phyloP scores from a whole-genome alignment of 2,888 invertebrate species.

The Pediacus dermestoides region DNA sequence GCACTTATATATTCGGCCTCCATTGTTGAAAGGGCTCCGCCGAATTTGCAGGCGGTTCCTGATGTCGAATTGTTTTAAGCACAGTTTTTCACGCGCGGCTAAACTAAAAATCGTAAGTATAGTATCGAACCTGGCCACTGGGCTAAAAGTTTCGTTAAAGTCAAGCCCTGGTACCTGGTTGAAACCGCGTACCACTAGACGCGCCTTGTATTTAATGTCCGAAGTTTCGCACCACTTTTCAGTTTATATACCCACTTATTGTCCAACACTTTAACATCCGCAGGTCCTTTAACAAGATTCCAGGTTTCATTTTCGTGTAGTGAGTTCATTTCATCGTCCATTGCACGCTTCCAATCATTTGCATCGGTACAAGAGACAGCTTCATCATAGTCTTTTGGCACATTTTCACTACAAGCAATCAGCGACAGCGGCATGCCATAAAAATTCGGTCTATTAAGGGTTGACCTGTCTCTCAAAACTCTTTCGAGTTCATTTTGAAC shows the following conservation, averaged over 20 bases:
- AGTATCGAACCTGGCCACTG: constrained; percentile 1
- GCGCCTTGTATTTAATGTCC: too few species aligned
- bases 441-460: too few species aligned
- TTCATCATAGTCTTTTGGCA: not conserved
- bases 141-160: not conserved
- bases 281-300: not conserved
- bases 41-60: too few species aligned
- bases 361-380: not conserved
- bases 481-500: too few species aligned
- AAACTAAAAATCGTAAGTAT: constrained; percentile 29
- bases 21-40: constrained; percentile 12
- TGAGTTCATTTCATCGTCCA: not conserved
- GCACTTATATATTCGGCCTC: constrained; percentile 14
- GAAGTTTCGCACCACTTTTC: too few species aligned
- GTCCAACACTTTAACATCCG: constrained; percentile 2
- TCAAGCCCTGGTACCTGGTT: not conserved
- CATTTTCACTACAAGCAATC: not conserved
- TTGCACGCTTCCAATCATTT: not conserved
- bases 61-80: too few species aligned
- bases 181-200: too few species aligned
- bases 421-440: too few species aligned
- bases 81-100: too few species aligned
- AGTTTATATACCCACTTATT: constrained; percentile 1
- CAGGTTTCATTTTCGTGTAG: not conserved
- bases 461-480: too few species aligned